Conservation (phyloP, 2,888 invertebrate genomes). For the Macrophya annulata region DNA sequence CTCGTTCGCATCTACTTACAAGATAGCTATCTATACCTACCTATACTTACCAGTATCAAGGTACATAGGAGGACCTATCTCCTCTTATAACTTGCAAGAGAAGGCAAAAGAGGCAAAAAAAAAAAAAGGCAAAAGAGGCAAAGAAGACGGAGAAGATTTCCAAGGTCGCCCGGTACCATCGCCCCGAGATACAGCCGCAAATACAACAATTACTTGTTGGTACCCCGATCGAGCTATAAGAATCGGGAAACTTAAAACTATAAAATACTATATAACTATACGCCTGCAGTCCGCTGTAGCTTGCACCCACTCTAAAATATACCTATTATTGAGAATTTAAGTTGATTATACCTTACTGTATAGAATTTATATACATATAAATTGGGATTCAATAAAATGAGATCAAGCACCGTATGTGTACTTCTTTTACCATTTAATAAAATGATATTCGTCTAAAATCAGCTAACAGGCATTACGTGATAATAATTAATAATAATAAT, state of each 20-base stretch:
- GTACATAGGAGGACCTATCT: background rate
- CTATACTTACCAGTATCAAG: slow-evolving; percentile 10
- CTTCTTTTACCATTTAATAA: slow-evolving; percentile 66
- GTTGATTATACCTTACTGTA: background rate
- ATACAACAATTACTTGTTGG: slow-evolving; percentile 22
- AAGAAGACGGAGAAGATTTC: slow-evolving; percentile 31
- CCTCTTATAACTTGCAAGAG: background rate
- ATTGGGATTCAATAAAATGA: background rate
- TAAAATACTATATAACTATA: background rate
- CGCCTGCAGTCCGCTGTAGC: background rate
- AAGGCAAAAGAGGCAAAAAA: slow-evolving; percentile 7
- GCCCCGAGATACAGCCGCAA: slow-evolving; percentile 36
- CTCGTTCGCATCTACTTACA: slow-evolving; percentile 1
- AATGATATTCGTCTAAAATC: slow-evolving; percentile 67
- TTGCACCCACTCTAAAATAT: background rate
- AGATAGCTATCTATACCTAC: background rate
- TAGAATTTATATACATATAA: background rate
- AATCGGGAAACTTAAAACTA: background rate
- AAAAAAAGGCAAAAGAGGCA: slow-evolving; percentile 31
- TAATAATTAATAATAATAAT: slow-evolving; percentile 63
- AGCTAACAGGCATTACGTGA: slow-evolving; percentile 63
- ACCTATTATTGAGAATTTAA: background rate
- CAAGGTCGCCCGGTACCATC: slow-evolving; percentile 49
- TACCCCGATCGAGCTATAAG: slow-evolving; percentile 19
- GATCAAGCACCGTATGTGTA: background rate